Percentiles rank a stretch among this genome's conserved stretches.
These are phyloP conservation scores for Hydra vulgaris DNA, from an alignment of 30 jellyfish, hydroid and myxozoan genomes.

Conservation along the genomic window DNA sequence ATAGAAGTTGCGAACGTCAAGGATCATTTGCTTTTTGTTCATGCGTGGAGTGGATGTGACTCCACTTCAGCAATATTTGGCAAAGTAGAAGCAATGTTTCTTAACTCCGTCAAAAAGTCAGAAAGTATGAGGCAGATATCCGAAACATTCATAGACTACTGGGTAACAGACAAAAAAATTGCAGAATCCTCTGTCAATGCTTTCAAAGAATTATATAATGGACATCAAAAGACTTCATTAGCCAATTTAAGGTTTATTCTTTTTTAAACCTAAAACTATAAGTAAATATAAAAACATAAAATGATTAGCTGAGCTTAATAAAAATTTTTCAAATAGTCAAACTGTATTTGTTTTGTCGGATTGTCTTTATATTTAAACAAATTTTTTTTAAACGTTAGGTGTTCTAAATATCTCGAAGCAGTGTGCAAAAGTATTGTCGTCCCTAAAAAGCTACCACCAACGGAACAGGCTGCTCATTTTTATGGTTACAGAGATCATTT, in stretches of 20 bases:
- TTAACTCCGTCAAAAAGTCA: not conserved
- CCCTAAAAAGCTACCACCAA: no score
- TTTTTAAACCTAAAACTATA: not conserved
- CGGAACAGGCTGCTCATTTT: no score
- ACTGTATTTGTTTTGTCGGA: not conserved
- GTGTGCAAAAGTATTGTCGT: no score
- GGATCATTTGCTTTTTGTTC: no score
- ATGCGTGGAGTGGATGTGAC: no score
- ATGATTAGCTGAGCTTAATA: not conserved
- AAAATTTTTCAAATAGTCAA: not conserved
- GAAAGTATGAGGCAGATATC: not conserved
- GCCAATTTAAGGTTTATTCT: not conserved
- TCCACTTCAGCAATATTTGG: not conserved
- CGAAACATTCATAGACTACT: not conserved
- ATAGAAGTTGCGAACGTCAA: no score
- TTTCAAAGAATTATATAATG: not conserved
- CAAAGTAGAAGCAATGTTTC: not conserved
- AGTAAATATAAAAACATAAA: no score
- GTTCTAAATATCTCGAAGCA: not conserved
- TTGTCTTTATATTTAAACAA: not conserved
- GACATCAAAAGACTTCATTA: not conserved
- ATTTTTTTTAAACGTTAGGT: no score
- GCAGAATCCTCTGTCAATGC: not conserved
- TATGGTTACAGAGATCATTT: no score
- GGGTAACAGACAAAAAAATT: not conserved